Conservation (phyloP, 2,113 vertebrate species). For the Mellivora capensis region DNA sequence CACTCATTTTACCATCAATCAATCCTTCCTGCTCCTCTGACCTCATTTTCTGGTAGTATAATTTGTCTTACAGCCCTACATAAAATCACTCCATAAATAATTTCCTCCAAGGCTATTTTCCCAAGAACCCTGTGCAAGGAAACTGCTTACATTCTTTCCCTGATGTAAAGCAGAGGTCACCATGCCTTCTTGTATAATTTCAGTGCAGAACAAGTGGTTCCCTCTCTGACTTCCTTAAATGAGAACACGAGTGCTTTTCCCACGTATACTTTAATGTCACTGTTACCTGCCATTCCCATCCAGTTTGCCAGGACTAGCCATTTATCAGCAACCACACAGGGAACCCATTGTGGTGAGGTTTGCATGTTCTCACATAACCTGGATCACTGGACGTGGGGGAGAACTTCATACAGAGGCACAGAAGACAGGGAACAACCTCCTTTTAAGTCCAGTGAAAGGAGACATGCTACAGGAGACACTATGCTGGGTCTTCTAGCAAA, state of each 20-base stretch:
- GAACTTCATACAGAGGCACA: not conserved
- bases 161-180: slow-evolving; percentile 65
- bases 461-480: not conserved
- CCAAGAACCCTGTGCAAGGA: slow-evolving; percentile 75
- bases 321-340: not conserved
- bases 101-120: slow-evolving; percentile 82
- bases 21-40: slow-evolving; percentile 74
- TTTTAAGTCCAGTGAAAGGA: not conserved
- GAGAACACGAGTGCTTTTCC: slow-evolving; percentile 18
- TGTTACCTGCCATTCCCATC: slow-evolving; percentile 50
- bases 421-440: not conserved
- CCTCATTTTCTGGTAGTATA: slow-evolving; percentile 84
- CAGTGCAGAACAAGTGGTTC: slow-evolving; percentile 63
- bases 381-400: no score
- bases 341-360: not conserved
- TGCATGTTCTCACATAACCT: not conserved
- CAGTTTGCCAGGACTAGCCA: not conserved
- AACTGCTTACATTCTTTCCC: slow-evolving; percentile 79
- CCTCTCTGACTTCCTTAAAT: slow-evolving; percentile 35
- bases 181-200: slow-evolving; percentile 67
- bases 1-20: slow-evolving; percentile 70
- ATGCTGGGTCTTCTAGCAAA: not conserved
- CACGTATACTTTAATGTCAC: slow-evolving; percentile 61
- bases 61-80: slow-evolving; percentile 83
- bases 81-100: slow-evolving; percentile 83